Evolutionary conservation across 2,113 vertebrate genomes (phyloP).

Genomic region (Nycticryphes semicollaris): DNA sequence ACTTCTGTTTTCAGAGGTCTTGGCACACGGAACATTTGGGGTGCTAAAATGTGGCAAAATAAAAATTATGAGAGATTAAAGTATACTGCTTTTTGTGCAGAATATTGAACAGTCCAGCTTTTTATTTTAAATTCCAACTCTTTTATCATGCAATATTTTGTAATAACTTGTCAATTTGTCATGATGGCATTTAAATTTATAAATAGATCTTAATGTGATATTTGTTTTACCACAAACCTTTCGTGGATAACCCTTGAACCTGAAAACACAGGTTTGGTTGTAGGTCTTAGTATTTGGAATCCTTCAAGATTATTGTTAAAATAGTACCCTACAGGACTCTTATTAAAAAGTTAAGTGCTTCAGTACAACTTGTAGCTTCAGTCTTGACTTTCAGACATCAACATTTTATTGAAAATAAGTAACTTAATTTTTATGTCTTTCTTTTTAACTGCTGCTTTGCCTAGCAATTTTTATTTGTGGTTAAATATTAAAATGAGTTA

Average conservation of each 20-base stretch:
- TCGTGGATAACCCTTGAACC: background rate
- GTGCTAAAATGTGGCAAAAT: background rate
- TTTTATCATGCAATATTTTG: background rate
- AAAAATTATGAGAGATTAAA: background rate
- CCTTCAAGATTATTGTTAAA: background rate
- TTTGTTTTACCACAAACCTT: background rate
- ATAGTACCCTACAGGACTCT: background rate
- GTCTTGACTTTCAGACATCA: background rate
- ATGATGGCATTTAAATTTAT: background rate
- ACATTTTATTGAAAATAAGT: background rate
- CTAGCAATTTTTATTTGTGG: background rate
- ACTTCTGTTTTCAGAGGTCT: background rate
- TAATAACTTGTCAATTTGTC: background rate
- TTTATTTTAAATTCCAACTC: background rate
- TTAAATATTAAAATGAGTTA: constrained; percentile 12
- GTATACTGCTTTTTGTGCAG: background rate
- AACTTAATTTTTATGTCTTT: background rate
- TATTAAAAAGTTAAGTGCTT: constrained; percentile 10
- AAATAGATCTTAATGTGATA: background rate
- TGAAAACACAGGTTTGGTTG: background rate
- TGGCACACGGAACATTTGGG: background rate
- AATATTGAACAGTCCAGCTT: background rate
- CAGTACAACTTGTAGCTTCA: background rate
- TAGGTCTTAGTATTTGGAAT: background rate
- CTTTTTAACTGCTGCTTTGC: background rate